Evolutionary conservation across 1,140 invertebrate species (phyloP).

Genomic region (Heliconius melpomene): DNA sequence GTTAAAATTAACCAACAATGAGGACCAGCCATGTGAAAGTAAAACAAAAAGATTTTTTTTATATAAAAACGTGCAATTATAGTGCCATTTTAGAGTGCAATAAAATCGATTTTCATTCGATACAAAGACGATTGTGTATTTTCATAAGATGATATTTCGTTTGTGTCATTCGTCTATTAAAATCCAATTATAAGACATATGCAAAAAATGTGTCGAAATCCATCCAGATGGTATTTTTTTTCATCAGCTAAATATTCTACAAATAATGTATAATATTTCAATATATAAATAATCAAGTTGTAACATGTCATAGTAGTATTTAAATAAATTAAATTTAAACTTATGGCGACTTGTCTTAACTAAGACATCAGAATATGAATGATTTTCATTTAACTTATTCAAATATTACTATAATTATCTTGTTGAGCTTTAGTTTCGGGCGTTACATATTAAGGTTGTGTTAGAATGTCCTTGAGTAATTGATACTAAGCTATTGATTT

Average conservation of each 20-base stretch:
- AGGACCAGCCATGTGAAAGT: constrained; percentile 7
- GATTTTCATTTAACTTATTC: neutral
- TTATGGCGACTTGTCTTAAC: neutral
- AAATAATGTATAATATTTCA: neutral
- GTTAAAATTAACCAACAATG: neutral
- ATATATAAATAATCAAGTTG: neutral
- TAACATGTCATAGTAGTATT: neutral
- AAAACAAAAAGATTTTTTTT: constrained; percentile 4
- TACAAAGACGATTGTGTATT: constrained; percentile 8
- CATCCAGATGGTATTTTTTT: constrained; percentile 2
- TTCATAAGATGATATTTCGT: neutral
- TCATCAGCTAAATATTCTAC: neutral
- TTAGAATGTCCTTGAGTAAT: neutral
- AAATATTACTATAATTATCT: neutral
- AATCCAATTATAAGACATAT: neutral
- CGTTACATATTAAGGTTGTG: constrained; percentile 3
- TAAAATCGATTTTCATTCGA: constrained; percentile 16
- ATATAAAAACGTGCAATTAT: constrained; percentile 17
- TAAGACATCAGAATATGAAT: neutral
- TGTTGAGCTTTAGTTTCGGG: constrained; percentile 1
- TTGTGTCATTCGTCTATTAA: neutral
- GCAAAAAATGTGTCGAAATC: constrained; percentile 1
- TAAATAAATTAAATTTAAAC: neutral
- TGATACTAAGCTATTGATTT: neutral
- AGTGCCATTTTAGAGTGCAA: constrained; percentile 28